These are phyloP conservation scores for Euspilapteryx auroguttella DNA, from an alignment of 2,888 invertebrate species.

Conservation along the genomic window DNA sequence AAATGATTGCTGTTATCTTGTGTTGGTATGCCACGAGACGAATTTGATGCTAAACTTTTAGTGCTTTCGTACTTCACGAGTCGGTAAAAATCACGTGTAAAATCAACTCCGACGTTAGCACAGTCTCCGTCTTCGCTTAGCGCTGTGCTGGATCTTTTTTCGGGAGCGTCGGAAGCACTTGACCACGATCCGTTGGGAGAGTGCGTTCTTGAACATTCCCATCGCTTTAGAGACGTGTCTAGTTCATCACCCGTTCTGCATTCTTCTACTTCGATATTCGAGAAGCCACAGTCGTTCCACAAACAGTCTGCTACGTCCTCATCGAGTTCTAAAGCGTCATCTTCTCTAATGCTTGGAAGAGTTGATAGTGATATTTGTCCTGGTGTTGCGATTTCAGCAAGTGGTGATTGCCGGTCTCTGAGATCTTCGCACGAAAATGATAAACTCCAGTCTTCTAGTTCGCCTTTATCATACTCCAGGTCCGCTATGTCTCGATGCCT, in stretches of 20 bases:
- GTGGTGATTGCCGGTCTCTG: conserved; percentile 53
- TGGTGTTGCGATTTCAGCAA: conserved; percentile 58
- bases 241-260: conserved; percentile 57
- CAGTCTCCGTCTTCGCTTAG: conserved; percentile 71
- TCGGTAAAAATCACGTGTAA: conserved; percentile 78
- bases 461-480: conserved; percentile 74
- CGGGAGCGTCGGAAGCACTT: conserved; percentile 60
- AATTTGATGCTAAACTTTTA: conserved; percentile 75
- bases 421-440: conserved; percentile 73
- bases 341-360: conserved; percentile 73
- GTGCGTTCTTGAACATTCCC: conserved; percentile 64
- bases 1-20: conserved; percentile 47
- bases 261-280: conserved; percentile 67
- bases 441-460: conserved; percentile 79
- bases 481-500: conserved; percentile 70
- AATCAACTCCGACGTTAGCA: conserved; percentile 70
- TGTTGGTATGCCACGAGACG: conserved; percentile 66
- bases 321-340: conserved; percentile 71
- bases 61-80: conserved; percentile 81
- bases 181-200: conserved; percentile 68
- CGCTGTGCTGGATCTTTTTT: conserved; percentile 71
- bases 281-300: conserved; percentile 75
- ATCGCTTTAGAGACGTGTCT: conserved; percentile 59
- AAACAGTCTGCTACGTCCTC: conserved; percentile 74
- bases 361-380: conserved; percentile 67